phyloP scores from a whole-genome alignment of 2,797 vertebrate genomes.

The Streptopelia turtur region DNA sequence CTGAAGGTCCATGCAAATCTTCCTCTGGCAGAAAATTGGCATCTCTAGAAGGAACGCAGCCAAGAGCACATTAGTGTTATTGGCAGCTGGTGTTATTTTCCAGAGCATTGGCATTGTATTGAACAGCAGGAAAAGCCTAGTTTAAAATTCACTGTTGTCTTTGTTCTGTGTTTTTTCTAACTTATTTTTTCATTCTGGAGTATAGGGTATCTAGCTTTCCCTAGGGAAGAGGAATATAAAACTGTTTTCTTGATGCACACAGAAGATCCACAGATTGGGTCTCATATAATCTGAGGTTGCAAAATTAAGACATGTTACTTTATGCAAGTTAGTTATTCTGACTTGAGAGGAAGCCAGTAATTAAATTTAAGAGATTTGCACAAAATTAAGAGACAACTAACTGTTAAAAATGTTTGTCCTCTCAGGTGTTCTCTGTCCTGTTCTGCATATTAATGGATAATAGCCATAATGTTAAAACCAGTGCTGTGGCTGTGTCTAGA shows the following conservation, averaged over 20 bases:
- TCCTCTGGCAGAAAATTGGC: slow-evolving; percentile 1
- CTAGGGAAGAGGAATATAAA: neutral
- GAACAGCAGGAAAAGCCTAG: neutral
- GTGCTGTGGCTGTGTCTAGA: neutral
- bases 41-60: neutral
- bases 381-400: neutral
- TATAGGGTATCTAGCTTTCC: neutral
- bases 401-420: neutral
- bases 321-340: neutral
- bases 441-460: neutral
- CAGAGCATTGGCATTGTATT: neutral
- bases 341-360: neutral
- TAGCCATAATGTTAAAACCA: neutral
- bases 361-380: neutral
- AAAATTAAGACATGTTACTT: neutral
- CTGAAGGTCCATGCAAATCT: neutral
- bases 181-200: neutral
- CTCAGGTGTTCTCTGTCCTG: neutral
- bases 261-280: neutral
- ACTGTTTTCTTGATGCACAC: neutral
- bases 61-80: neutral
- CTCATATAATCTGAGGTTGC: neutral
- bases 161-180: neutral
- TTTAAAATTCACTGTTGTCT: neutral
- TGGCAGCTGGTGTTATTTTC: slow-evolving; percentile 15